Conservation (phyloP, 1,140 invertebrate genomes). For the Ruditapes philippinarum region DNA sequence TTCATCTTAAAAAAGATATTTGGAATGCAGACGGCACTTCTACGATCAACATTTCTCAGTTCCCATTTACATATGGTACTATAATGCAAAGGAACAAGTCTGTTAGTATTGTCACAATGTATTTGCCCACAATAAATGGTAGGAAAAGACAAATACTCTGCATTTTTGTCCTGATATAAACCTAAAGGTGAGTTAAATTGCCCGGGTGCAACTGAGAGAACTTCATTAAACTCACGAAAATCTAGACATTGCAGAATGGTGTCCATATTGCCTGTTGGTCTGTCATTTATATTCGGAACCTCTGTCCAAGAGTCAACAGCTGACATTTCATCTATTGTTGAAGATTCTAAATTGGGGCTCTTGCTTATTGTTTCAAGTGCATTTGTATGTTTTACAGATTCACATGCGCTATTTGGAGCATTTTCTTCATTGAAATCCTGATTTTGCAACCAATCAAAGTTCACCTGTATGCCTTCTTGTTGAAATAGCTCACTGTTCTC, state of each 20-base stretch:
- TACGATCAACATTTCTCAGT: neutral
- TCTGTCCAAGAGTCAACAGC: too few species aligned
- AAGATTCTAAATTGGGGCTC: constrained; percentile 47
- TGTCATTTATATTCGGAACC: neutral
- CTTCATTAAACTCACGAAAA: neutral
- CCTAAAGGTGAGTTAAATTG: constrained; percentile 56
- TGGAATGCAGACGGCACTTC: constrained; percentile 43
- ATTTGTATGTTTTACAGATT: neutral
- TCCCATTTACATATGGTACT: constrained; percentile 13
- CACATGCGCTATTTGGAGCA: too few species aligned
- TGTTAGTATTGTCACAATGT: neutral
- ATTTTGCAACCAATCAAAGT: constrained; percentile 40
- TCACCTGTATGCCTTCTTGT: constrained; percentile 16
- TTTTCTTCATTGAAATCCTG: too few species aligned
- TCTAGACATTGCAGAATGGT: constrained; percentile 19
- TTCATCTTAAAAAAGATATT: constrained; percentile 57
- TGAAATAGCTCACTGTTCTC: constrained; percentile 23
- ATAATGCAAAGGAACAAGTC: neutral
- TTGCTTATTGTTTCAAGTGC: neutral
- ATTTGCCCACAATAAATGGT: constrained; percentile 34
- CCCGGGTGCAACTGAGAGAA: constrained; percentile 41
- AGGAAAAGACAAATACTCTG: constrained; percentile 57
- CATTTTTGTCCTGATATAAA: constrained; percentile 47
- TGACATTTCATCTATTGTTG: too few species aligned
- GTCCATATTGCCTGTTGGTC: constrained; percentile 23